Evolutionary conservation across 2,888 invertebrate species (phyloP).

Genomic region (Melinopterus prodromus): DNA sequence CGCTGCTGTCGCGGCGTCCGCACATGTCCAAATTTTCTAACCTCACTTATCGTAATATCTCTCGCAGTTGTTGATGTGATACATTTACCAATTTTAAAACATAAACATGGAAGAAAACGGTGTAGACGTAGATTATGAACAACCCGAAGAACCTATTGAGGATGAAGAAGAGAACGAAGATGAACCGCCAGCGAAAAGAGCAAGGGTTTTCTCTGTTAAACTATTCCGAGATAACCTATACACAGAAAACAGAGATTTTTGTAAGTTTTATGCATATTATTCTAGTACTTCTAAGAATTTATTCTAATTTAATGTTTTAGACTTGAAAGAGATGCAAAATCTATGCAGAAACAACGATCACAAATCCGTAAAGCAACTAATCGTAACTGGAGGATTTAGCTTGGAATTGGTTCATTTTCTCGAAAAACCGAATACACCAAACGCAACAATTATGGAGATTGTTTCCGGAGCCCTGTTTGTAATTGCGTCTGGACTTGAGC

Average conservation of each 20-base stretch:
- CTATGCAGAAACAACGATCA: slow-evolving; percentile 28
- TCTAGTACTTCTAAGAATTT: neutral
- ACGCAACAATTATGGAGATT: slow-evolving; percentile 70
- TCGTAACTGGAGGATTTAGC: slow-evolving; percentile 74
- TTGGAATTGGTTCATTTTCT: slow-evolving; percentile 74
- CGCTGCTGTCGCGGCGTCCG: neutral
- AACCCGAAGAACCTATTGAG: neutral
- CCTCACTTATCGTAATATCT: neutral
- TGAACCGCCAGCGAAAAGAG: slow-evolving; percentile 27
- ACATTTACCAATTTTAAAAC: neutral
- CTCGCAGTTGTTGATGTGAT: neutral
- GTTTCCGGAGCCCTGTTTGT: slow-evolving; percentile 73
- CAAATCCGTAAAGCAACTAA: slow-evolving; percentile 63
- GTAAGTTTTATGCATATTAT: slow-evolving; percentile 17
- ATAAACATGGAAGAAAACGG: slow-evolving; percentile 5
- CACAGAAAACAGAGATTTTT: slow-evolving; percentile 17
- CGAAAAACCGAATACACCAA: slow-evolving; percentile 67
- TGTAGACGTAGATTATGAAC: neutral
- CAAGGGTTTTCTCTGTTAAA: slow-evolving; percentile 30
- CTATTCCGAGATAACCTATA: slow-evolving; percentile 33
- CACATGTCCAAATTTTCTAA: neutral
- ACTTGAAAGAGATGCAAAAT: slow-evolving; percentile 28
- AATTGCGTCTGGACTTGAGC: slow-evolving; percentile 69
- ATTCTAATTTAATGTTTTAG: slow-evolving; percentile 25
- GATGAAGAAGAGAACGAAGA: neutral